These are phyloP conservation scores for Cydia splendana DNA, from an alignment of 1,140 invertebrate species.

Conservation along the genomic window DNA sequence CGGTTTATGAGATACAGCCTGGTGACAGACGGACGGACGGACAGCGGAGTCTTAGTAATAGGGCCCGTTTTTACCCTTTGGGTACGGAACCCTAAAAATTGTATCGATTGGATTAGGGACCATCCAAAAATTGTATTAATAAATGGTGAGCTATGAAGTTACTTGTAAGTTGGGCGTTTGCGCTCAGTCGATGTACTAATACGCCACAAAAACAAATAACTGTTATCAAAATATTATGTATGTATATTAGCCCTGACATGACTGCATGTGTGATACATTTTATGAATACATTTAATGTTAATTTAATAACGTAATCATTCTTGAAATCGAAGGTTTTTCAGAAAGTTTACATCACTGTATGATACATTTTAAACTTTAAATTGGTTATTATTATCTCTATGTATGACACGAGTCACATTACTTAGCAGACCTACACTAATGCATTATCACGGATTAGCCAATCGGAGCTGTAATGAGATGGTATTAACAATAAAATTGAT, in stretches of 20 bases:
- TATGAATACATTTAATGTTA: background rate
- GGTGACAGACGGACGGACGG: too few species aligned
- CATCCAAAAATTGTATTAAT: background rate
- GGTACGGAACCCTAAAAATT: too few species aligned
- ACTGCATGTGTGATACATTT: background rate
- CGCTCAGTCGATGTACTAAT: too few species aligned
- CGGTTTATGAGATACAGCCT: too few species aligned
- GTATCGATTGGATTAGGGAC: background rate
- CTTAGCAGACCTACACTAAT: background rate
- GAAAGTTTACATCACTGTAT: slow-evolving; percentile 10
- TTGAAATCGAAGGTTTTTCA: background rate
- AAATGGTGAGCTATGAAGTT: background rate
- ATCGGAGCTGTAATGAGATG: background rate
- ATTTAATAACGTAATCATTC: background rate
- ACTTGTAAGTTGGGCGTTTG: too few species aligned
- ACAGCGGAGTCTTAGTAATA: too few species aligned
- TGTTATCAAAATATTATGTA: too few species aligned
- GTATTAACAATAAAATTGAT: slow-evolving; percentile 1
- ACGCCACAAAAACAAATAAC: too few species aligned
- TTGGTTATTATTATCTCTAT: background rate
- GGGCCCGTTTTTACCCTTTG: too few species aligned
- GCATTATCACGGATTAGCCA: slow-evolving; percentile 5
- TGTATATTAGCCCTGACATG: too few species aligned
- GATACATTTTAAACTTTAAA: background rate
- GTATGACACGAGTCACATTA: background rate